These are phyloP conservation scores for Oligia strigilis DNA, from an alignment of 2,888 invertebrate species.

Conservation along the genomic window DNA sequence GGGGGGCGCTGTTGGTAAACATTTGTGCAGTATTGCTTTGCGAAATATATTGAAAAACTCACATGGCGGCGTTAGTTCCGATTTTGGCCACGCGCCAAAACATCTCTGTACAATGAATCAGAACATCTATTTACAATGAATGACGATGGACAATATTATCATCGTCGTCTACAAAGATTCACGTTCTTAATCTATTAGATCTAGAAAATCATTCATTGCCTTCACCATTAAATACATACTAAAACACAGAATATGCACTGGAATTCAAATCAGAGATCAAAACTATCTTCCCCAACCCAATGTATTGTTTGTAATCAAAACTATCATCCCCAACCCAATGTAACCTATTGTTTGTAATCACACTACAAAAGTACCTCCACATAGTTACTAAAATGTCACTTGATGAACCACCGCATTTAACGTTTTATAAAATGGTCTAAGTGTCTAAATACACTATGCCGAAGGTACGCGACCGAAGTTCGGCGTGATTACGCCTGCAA, in stretches of 20 bases:
- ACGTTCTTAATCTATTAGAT: neutral
- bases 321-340: neutral
- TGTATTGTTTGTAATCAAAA: conserved; percentile 4
- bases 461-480: too few species aligned
- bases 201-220: conserved; percentile 2
- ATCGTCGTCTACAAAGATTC: neutral
- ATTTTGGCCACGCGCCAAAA: neutral
- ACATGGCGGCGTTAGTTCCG: neutral
- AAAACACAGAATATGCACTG: neutral
- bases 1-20: neutral
- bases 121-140: conserved; percentile 25
- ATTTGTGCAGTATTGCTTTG: neutral
- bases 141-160: neutral
- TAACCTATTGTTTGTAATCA: neutral
- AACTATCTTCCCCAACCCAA: neutral
- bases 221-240: conserved; percentile 18
- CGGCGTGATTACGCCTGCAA: too few species aligned
- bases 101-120: neutral
- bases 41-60: neutral
- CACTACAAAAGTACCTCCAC: neutral
- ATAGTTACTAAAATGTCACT: neutral
- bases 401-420: too few species aligned
- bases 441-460: too few species aligned
- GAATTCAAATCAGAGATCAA: conserved; percentile 8
- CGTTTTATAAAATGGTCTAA: neutral